These are phyloP conservation scores for Allolobophora icterica DNA, from an alignment of 2,888 invertebrate species.

Conservation along the genomic window DNA sequence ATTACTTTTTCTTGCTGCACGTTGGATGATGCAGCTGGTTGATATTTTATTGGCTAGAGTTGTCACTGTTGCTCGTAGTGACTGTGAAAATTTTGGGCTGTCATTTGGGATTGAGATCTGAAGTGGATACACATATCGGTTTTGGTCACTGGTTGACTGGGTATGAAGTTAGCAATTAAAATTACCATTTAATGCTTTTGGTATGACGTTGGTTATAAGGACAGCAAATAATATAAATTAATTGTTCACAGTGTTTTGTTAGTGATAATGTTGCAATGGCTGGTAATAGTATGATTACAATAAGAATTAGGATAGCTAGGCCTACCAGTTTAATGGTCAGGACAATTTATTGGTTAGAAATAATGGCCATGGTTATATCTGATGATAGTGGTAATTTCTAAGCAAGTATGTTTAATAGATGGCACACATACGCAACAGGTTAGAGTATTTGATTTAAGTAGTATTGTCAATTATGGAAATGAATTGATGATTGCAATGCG, in stretches of 20 bases:
- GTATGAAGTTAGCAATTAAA: background rate
- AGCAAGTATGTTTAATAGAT: too few species aligned
- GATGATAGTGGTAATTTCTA: background rate
- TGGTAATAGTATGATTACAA: background rate
- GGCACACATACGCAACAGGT: background rate
- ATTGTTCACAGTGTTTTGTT: background rate
- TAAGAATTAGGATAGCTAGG: background rate
- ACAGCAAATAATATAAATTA: background rate
- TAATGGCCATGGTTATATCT: background rate
- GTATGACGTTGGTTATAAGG: background rate
- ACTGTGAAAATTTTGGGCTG: background rate
- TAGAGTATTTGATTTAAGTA: too few species aligned
- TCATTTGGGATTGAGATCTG: background rate
- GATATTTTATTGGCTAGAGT: background rate
- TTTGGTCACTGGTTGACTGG: background rate
- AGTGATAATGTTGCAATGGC: background rate
- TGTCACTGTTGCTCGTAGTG: background rate
- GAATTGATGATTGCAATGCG: background rate
- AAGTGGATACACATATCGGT: background rate
- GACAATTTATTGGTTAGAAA: background rate
- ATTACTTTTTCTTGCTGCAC: background rate
- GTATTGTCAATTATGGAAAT: background rate
- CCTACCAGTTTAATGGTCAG: background rate
- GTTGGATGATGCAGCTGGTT: background rate
- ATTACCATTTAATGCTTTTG: background rate